Base-by-base conservation (phyloP, 2,888 invertebrate species). In the Eledone cirrhosa region DNA sequence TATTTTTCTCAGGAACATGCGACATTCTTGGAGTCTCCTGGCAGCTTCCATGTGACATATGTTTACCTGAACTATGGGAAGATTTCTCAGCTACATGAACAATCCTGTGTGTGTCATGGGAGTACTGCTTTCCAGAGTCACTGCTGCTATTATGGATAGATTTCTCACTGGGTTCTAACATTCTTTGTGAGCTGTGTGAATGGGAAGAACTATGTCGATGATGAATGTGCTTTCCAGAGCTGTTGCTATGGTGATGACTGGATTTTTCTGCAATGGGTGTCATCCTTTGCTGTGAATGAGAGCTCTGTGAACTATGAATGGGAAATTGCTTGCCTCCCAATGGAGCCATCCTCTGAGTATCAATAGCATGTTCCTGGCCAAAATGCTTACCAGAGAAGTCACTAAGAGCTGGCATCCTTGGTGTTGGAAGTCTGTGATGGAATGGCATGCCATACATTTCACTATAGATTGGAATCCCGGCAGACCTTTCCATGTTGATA, bases 241-340 rank as follows among this genome's bases (percentile, higher is more conserved):
- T 72, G 72, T 72, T 72, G 33, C 72, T 72, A 33, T 72, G 72
- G 72, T 72, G 72, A 27, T 72, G 72, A 11, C 33, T 72, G n/a
- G 72, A 72, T 72, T 72, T 72, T 31, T 72, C 72, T 0, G 41
- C 31, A n/a, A 72, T 72, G 4, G 33, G 33, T n/a, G 72, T 14
- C n/a, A 33, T 72, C 41, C 72, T 72, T 41, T 72, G 72, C 13
- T 72, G 72, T 1, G 72, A 72, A 11, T 41, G 41, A 41, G 41
- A 41, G 11, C 41, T 41, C 41, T 41, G 41, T 41, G 41, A 41
- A 11, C 41, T 41, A 41, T 41, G 41, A 41, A 41, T 41, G 11
- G 41, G 41, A n/a, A 41, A 72, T 72, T 72, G 72, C 7, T 72
- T 72, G 22, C 72, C 72, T 13, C 72, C 72, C 31, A 72, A 33